Evolutionary conservation across 2,797 vertebrate genomes (phyloP).

Genomic region (Crax fasciolata): DNA sequence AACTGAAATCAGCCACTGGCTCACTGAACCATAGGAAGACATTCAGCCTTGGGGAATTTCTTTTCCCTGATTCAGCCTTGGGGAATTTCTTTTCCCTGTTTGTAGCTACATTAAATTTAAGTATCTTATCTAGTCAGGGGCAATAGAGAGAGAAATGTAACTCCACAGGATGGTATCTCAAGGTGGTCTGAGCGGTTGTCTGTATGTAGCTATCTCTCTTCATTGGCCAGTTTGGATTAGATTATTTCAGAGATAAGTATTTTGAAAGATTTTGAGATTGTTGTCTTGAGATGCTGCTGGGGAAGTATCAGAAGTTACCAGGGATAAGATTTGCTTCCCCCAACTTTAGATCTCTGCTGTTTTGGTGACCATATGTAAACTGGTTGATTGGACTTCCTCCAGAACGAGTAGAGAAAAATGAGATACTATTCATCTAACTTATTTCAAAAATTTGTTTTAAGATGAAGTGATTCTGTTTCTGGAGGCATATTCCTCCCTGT

Average conservation of each 20-base stretch:
- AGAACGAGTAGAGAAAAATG: background rate
- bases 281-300: background rate
- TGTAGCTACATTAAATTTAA: slow-evolving; percentile 51
- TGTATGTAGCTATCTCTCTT: slow-evolving; percentile 1
- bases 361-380: background rate
- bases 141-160: slow-evolving; percentile 43
- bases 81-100: background rate
- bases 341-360: background rate
- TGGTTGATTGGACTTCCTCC: background rate
- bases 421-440: background rate
- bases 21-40: slow-evolving; percentile 1
- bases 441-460: background rate
- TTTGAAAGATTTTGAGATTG: background rate
- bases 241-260: slow-evolving; percentile 29
- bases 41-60: slow-evolving; percentile 24
- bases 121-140: slow-evolving; percentile 52
- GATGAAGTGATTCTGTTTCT: background rate
- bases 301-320: background rate
- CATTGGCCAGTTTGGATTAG: slow-evolving; percentile 29
- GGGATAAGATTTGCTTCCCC: background rate
- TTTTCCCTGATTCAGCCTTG: background rate
- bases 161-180: slow-evolving; percentile 36
- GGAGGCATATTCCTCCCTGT: background rate
- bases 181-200: background rate
- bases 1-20: background rate